Base-by-base conservation (phyloP, 2,113 vertebrate species). In the Notarius quadriscutis region DNA sequence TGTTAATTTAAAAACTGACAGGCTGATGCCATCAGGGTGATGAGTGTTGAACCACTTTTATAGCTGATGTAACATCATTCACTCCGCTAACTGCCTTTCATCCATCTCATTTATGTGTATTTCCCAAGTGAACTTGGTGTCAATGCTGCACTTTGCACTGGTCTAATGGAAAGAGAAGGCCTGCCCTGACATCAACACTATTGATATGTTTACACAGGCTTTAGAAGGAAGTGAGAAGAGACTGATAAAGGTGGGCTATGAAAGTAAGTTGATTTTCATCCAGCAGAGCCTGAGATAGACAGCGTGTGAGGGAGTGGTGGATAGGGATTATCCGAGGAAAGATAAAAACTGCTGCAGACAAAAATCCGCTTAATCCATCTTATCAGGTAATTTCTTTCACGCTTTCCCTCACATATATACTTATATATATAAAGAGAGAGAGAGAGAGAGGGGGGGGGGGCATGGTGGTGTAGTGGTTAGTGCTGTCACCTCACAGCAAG, bases 131-230 rank as follows among this genome's bases (percentile, higher is more conserved):
- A 84, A 80, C 48, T n/a, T 71, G 22, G 63, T 67, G 81, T 92
- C 80, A 81, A 58, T 83, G 84, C 82, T 95, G 93, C 92, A 94
- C 95, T 96, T 95, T 95, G 91, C 90, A 93, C 92, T 87, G 84
- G 67, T 91, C 79, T 84, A 82, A 93, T 88, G 91, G 91, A 94
- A 95, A 94, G 93, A 91, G 89, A 91, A 92, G 86, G 81, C 67
- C 30, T 91, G 91, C 90, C 92, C 88, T 90, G 92, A 92, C 93
- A 92, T 94, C 93, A 91, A 94, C 93, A 92, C 92, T 93, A 94
- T 92, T 93, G 94, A 95, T 93, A 92, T 94, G 94, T 95, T 95
- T 95, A 90, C 92, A 91, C 88, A 94, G 92, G 92, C 90, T 87
- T 84, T 80, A 87, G 17, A 25, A 51, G 80, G 60, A 34, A 92